Percentiles rank a stretch among this genome's conserved stretches.
Conservation (phyloP, 2,113 vertebrate genomes). For the Cyprinus carpio region DNA sequence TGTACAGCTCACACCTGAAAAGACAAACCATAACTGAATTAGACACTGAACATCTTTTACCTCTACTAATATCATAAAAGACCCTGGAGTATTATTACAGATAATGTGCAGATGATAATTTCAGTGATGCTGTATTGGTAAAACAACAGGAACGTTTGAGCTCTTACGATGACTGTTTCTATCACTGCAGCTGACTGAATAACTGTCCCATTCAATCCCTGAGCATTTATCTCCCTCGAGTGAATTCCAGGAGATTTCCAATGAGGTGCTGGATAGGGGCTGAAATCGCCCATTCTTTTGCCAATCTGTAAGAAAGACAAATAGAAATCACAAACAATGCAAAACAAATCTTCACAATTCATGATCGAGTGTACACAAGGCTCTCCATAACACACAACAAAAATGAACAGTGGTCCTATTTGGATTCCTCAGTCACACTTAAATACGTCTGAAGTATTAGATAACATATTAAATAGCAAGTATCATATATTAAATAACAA, state of each 20-base stretch:
- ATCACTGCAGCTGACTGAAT: too few relatives aligned
- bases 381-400: too few relatives aligned
- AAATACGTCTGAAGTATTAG: too few relatives aligned
- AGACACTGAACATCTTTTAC: neutral
- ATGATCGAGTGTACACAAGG: too few relatives aligned
- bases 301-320: neutral
- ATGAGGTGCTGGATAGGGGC: fast-evolving
- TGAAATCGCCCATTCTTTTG: neutral
- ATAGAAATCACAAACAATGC: neutral
- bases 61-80: neutral
- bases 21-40: too few relatives aligned
- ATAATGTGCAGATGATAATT: neutral
- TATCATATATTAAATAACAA: too few relatives aligned
- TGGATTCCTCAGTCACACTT: too few relatives aligned
- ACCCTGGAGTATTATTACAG: neutral
- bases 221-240: neutral
- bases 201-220: neutral
- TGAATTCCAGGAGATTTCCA: neutral
- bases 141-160: neutral
- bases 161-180: neutral
- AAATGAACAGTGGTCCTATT: too few relatives aligned
- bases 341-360: neutral
- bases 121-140: neutral
- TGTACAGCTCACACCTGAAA: too few relatives aligned
- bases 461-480: too few relatives aligned